These are phyloP conservation scores for Mantis religiosa DNA, from an alignment of 2,888 invertebrate genomes.

Conservation along the genomic window DNA sequence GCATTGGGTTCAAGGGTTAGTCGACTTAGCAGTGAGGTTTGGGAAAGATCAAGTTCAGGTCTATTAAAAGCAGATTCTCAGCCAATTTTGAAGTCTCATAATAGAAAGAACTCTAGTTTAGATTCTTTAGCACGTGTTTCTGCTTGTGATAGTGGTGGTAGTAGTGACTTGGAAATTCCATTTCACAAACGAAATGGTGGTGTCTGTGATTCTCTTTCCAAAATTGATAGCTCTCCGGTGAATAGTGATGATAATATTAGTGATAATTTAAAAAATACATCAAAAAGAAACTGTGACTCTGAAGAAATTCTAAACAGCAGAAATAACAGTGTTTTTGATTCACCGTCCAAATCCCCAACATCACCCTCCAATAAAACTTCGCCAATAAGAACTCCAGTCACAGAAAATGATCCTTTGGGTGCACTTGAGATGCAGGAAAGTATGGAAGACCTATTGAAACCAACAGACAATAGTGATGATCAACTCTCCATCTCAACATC, in stretches of 20 bases:
- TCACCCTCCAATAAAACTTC: constrained; percentile 51
- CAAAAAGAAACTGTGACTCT: not conserved
- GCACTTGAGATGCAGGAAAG: constrained; percentile 56
- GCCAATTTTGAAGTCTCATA: not conserved
- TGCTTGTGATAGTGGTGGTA: constrained; percentile 6
- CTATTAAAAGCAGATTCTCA: not conserved
- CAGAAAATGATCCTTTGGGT: constrained; percentile 88
- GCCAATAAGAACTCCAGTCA: constrained; percentile 74
- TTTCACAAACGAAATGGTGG: not conserved
- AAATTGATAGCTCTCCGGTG: not conserved
- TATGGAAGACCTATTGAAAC: constrained; percentile 35
- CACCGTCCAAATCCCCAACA: constrained; percentile 11
- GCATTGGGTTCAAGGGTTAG: constrained; percentile 23
- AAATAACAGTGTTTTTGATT: constrained; percentile 5
- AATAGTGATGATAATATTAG: not conserved
- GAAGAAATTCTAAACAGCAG: not conserved
- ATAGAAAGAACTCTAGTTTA: constrained; percentile 15
- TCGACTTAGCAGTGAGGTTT: constrained; percentile 20
- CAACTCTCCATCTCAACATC: constrained; percentile 33
- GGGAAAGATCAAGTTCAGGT: constrained; percentile 6
- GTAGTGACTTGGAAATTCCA: constrained; percentile 1
- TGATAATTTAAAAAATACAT: not conserved
- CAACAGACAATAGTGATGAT: constrained; percentile 32
- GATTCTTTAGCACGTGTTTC: constrained; percentile 16
- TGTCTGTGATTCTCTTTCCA: not conserved